These are phyloP conservation scores for Acanthosepion lycidas DNA, from an alignment of 2,888 invertebrate species.

Conservation along the genomic window DNA sequence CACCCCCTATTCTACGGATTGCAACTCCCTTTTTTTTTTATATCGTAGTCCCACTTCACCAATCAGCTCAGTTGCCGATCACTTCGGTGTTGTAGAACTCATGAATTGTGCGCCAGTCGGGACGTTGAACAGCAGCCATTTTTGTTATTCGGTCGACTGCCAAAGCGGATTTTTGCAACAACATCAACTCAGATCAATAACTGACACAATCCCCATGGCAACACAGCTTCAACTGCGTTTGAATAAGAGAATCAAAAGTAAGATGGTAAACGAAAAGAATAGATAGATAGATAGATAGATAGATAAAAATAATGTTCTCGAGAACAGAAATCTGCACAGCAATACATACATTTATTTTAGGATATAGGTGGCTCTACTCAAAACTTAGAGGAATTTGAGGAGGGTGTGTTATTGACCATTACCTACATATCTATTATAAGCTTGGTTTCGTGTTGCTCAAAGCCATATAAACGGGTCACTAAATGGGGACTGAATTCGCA, in stretches of 20 bases:
- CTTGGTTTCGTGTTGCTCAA: no score
- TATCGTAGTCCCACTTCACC: not conserved
- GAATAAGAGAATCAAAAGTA: not conserved
- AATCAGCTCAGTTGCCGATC: not conserved
- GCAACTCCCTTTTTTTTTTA: not conserved
- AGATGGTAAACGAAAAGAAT: not conserved
- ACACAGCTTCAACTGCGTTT: not conserved
- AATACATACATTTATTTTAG: no score
- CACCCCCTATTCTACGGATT: not conserved
- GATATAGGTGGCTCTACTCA: no score
- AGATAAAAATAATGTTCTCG: no score
- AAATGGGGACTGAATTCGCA: no score
- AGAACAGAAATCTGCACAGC: no score
- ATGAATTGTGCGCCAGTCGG: not conserved
- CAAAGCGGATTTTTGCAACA: not conserved
- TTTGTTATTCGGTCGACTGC: not conserved
- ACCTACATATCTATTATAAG: no score
- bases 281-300: not conserved
- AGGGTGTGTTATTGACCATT: no score
- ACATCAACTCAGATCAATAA: not conserved
- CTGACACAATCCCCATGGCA: slow-evolving; percentile 4
- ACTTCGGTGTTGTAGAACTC: not conserved
- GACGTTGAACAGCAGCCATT: not conserved
- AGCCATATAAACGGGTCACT: no score
- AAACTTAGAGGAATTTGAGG: no score